Conservation (phyloP, 2,888 invertebrate species). For the Clunio marinus region DNA sequence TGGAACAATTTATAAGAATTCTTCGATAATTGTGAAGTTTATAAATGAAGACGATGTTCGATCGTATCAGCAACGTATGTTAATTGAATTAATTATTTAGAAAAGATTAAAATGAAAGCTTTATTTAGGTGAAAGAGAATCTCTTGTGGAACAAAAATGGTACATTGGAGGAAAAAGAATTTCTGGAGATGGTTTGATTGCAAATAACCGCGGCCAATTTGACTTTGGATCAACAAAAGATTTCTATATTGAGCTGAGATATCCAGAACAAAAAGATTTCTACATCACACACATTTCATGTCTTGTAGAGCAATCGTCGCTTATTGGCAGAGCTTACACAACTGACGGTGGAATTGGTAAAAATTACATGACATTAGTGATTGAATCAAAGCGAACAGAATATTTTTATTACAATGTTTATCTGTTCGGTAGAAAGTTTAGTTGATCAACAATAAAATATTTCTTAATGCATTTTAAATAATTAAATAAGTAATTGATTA, state of each 20-base stretch:
- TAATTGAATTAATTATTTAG: neutral
- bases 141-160: constrained; percentile 23
- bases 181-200: neutral
- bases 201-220: neutral
- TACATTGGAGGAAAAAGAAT: constrained; percentile 24
- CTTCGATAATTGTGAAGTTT: neutral
- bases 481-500: too few relatives aligned
- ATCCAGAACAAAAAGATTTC: constrained; percentile 8
- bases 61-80: neutral
- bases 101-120: neutral
- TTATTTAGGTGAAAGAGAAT: neutral
- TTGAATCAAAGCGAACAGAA: constrained; percentile 12
- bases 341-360: constrained; percentile 18
- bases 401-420: constrained; percentile 13
- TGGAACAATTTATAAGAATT: neutral
- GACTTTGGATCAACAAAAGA: neutral
- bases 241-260: constrained; percentile 10
- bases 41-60: neutral
- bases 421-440: neutral
- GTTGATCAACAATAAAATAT: too few relatives aligned
- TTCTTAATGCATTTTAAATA: too few relatives aligned
- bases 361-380: neutral
- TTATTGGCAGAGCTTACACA: constrained; percentile 9
- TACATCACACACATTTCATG: constrained; percentile 23
- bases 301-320: constrained; percentile 18